Conservation (phyloP, 2,888 invertebrate genomes). For the Apodemia duryi region DNA sequence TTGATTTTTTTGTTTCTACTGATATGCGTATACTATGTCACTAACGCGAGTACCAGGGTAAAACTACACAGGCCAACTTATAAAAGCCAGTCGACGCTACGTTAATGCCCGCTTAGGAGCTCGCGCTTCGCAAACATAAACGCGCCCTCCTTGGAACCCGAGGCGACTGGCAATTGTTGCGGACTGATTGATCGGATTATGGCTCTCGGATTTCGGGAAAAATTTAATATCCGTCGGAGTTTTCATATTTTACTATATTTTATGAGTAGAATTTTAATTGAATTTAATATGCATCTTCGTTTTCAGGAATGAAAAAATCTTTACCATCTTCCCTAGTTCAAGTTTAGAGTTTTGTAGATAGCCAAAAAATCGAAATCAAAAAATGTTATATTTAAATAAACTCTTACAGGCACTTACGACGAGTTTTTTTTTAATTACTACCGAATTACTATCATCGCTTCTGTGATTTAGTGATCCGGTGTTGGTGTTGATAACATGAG, state of each 20-base stretch:
- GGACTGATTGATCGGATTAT: conserved; percentile 56
- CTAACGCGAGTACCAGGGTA: conserved; percentile 26
- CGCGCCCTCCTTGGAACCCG: conserved; percentile 40
- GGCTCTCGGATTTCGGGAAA: conserved; percentile 27
- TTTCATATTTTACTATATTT: conserved; percentile 1
- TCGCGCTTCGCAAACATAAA: conserved; percentile 64
- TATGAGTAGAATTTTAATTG: no score
- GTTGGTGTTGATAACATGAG: no score
- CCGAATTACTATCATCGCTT: no score
- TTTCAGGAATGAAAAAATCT: no score
- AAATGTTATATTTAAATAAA: no score
- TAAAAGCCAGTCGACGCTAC: conserved; percentile 47
- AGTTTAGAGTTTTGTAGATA: no score
- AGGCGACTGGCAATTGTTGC: conserved; percentile 29
- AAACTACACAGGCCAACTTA: conserved; percentile 40
- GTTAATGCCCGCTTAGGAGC: conserved; percentile 70
- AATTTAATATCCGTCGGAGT: conserved; percentile 25
- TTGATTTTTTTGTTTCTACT: conserved; percentile 9
- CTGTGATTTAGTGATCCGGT: no score
- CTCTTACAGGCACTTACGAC: no score
- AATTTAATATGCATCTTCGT: no score
- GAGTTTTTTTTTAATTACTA: no score
- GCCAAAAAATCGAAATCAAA: no score
- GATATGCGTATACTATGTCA: conserved; percentile 23
- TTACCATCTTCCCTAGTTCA: no score